Evolutionary conservation across 2,888 invertebrate genomes (phyloP), one percentile per base, ranked within the genome.

Genomic region (Allophyes oxyacanthae): DNA sequence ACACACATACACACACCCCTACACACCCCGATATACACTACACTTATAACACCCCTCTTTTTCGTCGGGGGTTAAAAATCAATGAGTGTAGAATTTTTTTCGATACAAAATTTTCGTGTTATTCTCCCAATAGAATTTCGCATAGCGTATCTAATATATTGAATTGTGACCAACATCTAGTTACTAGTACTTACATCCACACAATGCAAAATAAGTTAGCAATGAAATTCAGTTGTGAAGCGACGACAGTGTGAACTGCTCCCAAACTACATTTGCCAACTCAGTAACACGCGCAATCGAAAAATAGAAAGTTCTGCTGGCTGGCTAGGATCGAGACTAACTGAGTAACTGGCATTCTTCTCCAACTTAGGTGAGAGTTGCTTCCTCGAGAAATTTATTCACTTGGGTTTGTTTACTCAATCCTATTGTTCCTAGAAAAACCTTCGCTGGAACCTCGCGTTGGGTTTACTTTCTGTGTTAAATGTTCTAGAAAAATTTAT

Each of bases 281-380:
- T 91, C 89, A 86, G 87, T 91, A 91, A 91, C 91, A 87, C 86
- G 85, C 85, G 81, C 91, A 92, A 92, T 92, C 91, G 91, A 92
- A 93, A 91, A 92, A 92, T 91, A 90, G 83, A 89, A 92, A 92
- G 88, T 93, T 93, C 77, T 71, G 45, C 72, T 72, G 65, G 65
- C 74, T 74, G 77, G 78, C 82, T 81, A 84, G 83, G 82, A 86
- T 87, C 86, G 82, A 75, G 83, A 81, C 86, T 91, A 90, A 90
- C 91, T 87, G 84, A 87, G 87, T 91, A 92, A 92, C 90, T 88
- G 88, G 88, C 87, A 87, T 92, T 90, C 91, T 90, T 90, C 81
- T 79, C 78, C 74, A 91, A 92, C 84, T 91, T 84, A 82, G 83
- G 84, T 83, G 84, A 83, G 87, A 89, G 83, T 86, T 78, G 78